Conservation (phyloP, 2,113 vertebrate genomes). For the Corythoichthys intestinalis region DNA sequence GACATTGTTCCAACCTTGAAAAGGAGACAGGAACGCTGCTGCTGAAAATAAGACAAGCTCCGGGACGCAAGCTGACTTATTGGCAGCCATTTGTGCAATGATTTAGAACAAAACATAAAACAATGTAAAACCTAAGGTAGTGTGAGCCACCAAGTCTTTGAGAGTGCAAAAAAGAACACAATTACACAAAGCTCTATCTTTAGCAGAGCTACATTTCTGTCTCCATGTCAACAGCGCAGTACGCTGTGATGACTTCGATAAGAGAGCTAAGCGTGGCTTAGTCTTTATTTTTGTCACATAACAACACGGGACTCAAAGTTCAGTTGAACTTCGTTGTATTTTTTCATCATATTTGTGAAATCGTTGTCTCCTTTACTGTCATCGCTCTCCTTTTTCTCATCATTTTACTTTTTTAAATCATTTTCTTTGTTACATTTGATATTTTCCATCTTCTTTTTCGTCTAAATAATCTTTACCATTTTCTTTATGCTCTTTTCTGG, state of each 20-base stretch:
- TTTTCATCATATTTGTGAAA: too few species aligned
- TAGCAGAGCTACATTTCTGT: background rate
- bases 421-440: too few species aligned
- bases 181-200: background rate
- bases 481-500: too few species aligned
- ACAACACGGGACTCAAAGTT: background rate
- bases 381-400: background rate
- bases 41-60: background rate
- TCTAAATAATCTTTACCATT: too few species aligned
- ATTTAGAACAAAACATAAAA: background rate
- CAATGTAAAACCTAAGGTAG: background rate
- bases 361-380: too few species aligned
- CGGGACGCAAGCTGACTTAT: background rate
- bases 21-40: background rate
- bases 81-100: background rate
- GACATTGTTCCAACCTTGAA: constrained; percentile 3
- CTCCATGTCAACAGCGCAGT: background rate
- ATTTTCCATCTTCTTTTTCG: too few species aligned
- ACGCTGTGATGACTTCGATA: background rate
- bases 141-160: background rate
- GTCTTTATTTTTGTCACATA: background rate
- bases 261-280: background rate
- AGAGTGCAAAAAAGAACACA: background rate
- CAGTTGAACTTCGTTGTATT: background rate
- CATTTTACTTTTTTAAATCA: too few species aligned